Evolutionary conservation across 2,888 invertebrate genomes (phyloP).

Genomic region (Euphydryas editha): DNA sequence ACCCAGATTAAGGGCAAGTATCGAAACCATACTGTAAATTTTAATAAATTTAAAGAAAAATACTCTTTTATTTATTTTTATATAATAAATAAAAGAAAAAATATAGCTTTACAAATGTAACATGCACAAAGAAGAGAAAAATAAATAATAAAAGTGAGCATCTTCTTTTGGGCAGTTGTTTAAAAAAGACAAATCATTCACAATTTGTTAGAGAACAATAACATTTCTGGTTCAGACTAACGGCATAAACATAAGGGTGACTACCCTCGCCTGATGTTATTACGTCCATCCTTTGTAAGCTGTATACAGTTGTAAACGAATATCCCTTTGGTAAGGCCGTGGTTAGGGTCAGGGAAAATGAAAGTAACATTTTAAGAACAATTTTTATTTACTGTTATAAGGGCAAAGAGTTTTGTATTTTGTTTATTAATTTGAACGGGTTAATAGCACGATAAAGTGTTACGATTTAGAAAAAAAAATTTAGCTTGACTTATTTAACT

Average conservation of each 20-base stretch:
- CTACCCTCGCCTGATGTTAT: conserved; percentile 6
- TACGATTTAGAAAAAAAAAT: too few relatives aligned
- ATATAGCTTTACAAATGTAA: too few relatives aligned
- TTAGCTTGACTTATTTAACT: too few relatives aligned
- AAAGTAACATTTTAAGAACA: background rate
- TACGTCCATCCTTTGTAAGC: conserved; percentile 13
- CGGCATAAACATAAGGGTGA: conserved; percentile 3
- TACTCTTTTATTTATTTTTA: too few relatives aligned
- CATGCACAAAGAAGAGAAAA: too few relatives aligned
- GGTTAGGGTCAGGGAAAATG: background rate
- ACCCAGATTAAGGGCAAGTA: too few relatives aligned
- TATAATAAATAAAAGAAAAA: too few relatives aligned
- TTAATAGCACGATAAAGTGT: background rate
- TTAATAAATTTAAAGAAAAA: too few relatives aligned
- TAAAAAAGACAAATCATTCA: background rate
- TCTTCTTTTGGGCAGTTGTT: background rate
- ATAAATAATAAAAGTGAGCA: background rate
- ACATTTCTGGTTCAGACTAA: background rate
- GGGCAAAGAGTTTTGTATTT: background rate
- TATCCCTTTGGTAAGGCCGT: conserved; percentile 11
- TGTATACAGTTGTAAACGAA: conserved; percentile 19
- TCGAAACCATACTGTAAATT: too few relatives aligned
- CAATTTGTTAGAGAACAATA: background rate
- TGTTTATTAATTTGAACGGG: background rate
- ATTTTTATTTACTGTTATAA: too few relatives aligned